A percentile compares a stretch with the other conserved stretches of the same genome.
Evolutionary conservation across 2,113 vertebrate species (phyloP).

Genomic region (Myrmecobius fasciatus): DNA sequence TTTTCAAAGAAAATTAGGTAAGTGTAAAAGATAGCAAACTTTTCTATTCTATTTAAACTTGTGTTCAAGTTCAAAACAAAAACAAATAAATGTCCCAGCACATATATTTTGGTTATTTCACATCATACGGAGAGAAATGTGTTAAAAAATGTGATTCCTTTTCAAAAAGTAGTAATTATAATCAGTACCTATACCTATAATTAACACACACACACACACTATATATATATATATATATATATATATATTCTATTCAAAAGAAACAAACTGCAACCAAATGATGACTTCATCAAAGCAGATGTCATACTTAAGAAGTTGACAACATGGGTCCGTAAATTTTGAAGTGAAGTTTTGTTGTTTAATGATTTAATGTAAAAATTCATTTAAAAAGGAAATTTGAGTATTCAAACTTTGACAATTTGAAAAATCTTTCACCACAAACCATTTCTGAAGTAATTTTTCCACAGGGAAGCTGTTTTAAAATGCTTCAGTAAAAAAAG

Average conservation of each 20-base stretch:
- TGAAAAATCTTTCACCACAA: neutral
- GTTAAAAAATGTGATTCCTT: neutral
- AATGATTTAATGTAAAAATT: neutral
- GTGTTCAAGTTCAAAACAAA: too few species aligned
- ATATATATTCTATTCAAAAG: conserved; percentile 45
- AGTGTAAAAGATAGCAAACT: neutral
- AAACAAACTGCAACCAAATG: neutral
- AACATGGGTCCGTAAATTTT: neutral
- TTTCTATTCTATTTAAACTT: neutral
- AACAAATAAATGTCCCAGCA: too few species aligned
- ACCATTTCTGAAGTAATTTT: neutral
- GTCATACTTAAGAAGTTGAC: neutral
- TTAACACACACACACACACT: too few species aligned
- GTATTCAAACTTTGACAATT: neutral
- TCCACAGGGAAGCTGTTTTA: neutral
- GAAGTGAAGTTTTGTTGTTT: neutral
- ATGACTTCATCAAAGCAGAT: conserved; percentile 7
- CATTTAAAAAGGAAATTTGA: neutral
- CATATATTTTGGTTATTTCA: neutral
- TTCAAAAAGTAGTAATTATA: neutral
- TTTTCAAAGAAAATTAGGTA: neutral
- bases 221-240: too few species aligned
- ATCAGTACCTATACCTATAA: too few species aligned
- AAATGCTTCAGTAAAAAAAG: neutral
- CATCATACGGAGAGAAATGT: neutral